phyloP scores from a whole-genome alignment of 2,888 invertebrate genomes.

The Andrena dorsata region DNA sequence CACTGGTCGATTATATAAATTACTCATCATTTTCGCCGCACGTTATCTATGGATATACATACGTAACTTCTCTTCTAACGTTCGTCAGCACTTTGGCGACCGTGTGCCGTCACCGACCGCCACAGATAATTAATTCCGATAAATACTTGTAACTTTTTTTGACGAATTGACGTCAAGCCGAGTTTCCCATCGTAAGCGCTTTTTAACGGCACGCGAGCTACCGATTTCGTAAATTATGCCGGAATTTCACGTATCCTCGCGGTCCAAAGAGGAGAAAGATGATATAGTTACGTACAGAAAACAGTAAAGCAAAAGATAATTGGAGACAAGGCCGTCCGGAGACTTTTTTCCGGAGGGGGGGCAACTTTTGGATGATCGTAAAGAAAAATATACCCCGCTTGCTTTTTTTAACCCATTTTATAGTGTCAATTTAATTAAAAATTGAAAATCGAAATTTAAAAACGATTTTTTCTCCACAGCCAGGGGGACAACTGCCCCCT shows the following conservation, averaged over 20 bases:
- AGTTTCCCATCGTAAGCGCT: constrained; percentile 21
- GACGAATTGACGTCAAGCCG: constrained; percentile 62
- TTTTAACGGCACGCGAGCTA: constrained; percentile 33
- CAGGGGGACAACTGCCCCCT: too few species aligned
- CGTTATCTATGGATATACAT: constrained; percentile 10
- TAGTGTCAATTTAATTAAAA: too few species aligned
- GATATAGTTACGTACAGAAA: too few species aligned
- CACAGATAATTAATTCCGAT: constrained; percentile 52
- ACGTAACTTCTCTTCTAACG: constrained; percentile 13
- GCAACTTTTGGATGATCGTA: too few species aligned
- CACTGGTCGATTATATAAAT: constrained; percentile 22
- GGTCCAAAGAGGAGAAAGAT: too few species aligned
- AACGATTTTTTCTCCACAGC: too few species aligned
- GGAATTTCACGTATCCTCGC: background rate
- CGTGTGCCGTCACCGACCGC: constrained; percentile 41
- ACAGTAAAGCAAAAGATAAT: too few species aligned
- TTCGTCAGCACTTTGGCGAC: constrained; percentile 29
- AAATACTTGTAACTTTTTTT: constrained; percentile 53
- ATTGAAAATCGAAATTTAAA: too few species aligned
- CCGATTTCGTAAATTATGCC: constrained; percentile 13
- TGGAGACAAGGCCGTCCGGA: too few species aligned
- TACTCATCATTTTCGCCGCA: background rate
- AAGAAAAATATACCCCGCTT: too few species aligned
- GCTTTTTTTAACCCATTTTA: too few species aligned
- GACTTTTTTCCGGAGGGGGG: too few species aligned